A percentile compares a stretch with the other conserved stretches of the same genome.
Conservation (phyloP, 2,113 vertebrate species). For the Spea bombifrons region DNA sequence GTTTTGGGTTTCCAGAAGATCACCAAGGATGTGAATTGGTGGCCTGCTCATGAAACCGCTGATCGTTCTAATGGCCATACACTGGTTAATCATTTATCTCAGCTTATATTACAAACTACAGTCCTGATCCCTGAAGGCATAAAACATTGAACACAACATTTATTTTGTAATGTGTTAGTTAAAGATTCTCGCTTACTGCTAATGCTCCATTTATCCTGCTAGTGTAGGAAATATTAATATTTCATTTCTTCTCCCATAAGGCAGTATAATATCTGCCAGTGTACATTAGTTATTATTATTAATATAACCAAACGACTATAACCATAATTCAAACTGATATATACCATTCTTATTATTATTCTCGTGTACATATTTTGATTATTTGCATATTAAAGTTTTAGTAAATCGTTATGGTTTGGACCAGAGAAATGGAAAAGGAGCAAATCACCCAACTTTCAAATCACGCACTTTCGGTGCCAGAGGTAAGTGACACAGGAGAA, state of each 20-base stretch:
- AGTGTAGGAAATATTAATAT: conserved; percentile 14
- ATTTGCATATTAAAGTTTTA: conserved; percentile 19
- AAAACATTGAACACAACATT: conserved; percentile 29
- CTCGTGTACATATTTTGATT: neutral
- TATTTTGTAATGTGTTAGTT: conserved; percentile 10
- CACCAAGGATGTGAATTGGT: too few species aligned
- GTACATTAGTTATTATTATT: neutral
- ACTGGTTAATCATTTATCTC: neutral
- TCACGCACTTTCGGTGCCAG: too few species aligned
- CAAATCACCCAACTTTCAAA: too few species aligned
- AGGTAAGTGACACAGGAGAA: too few species aligned
- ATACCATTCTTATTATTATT: conserved; percentile 11
- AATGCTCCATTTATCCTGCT: conserved; percentile 15
- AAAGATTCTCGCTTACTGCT: neutral
- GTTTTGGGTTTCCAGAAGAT: too few species aligned
- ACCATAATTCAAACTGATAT: neutral
- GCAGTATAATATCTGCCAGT: neutral
- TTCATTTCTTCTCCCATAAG: neutral
- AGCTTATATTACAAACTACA: conserved; percentile 1
- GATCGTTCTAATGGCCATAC: neutral
- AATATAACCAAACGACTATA: neutral
- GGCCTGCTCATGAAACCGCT: too few species aligned
- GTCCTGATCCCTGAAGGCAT: neutral
- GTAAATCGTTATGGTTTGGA: neutral
- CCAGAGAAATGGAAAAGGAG: too few species aligned